Conservation (phyloP, 2,888 invertebrate genomes). For the Cosmorhoe ocellata region DNA sequence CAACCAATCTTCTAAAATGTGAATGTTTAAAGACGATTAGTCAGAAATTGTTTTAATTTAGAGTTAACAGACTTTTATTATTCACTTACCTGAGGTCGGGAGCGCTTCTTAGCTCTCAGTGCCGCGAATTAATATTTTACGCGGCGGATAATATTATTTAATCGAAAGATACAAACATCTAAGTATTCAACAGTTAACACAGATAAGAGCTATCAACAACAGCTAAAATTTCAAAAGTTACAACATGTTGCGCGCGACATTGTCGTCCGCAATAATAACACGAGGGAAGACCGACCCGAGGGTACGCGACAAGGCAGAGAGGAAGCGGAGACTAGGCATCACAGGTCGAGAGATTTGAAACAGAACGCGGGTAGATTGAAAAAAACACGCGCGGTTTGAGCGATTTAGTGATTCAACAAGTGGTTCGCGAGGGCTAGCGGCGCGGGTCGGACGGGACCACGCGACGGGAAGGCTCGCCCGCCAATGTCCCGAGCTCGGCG, state of each 20-base stretch:
- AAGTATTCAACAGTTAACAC: conserved; percentile 80
- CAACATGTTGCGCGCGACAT: conserved; percentile 65
- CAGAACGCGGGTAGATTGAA: conserved; percentile 39
- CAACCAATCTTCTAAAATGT: too few relatives aligned
- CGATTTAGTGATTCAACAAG: conserved; percentile 75
- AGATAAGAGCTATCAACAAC: conserved; percentile 76
- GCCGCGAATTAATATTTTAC: conserved; percentile 50
- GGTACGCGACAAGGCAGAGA: conserved; percentile 58
- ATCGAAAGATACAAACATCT: conserved; percentile 63
- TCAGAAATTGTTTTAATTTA: conserved; percentile 16
- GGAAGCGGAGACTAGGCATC: conserved; percentile 71
- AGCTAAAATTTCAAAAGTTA: conserved; percentile 78
- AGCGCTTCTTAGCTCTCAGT: conserved; percentile 43
- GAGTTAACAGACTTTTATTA: conserved; percentile 18
- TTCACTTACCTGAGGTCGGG: conserved; percentile 52
- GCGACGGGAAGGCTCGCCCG: conserved; percentile 78
- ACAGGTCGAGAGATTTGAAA: conserved; percentile 52
- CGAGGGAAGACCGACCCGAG: conserved; percentile 64
- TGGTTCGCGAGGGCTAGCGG: conserved; percentile 68
- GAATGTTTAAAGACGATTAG: too few relatives aligned
- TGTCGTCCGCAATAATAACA: conserved; percentile 68
- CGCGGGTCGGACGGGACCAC: conserved; percentile 60
- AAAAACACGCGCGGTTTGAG: conserved; percentile 56
- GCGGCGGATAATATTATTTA: conserved; percentile 58
- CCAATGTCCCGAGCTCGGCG: conserved; percentile 58